Percentiles rank a stretch among this genome's conserved stretches.
Conservation (phyloP, 92 coral and sea anemone species). For the Phenganax marumi region DNA sequence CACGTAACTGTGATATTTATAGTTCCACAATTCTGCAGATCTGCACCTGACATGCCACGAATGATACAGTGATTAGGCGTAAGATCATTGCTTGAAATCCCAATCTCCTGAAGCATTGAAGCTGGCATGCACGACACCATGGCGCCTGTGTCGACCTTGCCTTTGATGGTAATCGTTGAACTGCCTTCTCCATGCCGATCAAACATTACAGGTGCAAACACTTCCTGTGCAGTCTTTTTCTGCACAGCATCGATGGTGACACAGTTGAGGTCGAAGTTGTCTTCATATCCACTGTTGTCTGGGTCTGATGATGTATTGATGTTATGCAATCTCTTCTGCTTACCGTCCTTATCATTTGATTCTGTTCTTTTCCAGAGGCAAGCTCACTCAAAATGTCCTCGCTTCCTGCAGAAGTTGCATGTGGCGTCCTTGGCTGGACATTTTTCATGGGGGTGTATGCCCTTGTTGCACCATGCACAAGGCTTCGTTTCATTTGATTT, state of each 20-base stretch:
- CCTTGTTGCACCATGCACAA: constrained; percentile 37
- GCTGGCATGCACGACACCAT: too few species aligned
- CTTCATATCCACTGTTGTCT: constrained; percentile 24
- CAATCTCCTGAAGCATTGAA: too few species aligned
- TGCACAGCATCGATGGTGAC: constrained; percentile 1
- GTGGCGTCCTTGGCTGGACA: constrained; percentile 26
- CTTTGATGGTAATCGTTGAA: constrained; percentile 36
- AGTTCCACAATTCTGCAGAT: too few species aligned
- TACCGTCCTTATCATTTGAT: not conserved
- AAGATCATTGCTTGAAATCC: too few species aligned
- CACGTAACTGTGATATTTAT: too few species aligned
- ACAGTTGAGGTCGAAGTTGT: not conserved
- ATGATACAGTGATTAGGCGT: too few species aligned
- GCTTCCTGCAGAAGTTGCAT: constrained; percentile 43
- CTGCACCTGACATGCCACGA: too few species aligned
- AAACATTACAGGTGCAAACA: constrained; percentile 12
- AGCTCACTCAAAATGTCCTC: constrained; percentile 46
- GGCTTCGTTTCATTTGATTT: not conserved
- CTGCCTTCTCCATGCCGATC: not conserved
- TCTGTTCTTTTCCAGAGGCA: constrained; percentile 47
- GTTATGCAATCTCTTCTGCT: constrained; percentile 48
- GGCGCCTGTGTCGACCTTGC: constrained; percentile 65
- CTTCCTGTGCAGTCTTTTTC: not conserved
- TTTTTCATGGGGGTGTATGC: not conserved
- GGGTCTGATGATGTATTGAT: constrained; percentile 28